phyloP scores from a whole-genome alignment of 2,888 invertebrate species.

The Erannis defoliaria region DNA sequence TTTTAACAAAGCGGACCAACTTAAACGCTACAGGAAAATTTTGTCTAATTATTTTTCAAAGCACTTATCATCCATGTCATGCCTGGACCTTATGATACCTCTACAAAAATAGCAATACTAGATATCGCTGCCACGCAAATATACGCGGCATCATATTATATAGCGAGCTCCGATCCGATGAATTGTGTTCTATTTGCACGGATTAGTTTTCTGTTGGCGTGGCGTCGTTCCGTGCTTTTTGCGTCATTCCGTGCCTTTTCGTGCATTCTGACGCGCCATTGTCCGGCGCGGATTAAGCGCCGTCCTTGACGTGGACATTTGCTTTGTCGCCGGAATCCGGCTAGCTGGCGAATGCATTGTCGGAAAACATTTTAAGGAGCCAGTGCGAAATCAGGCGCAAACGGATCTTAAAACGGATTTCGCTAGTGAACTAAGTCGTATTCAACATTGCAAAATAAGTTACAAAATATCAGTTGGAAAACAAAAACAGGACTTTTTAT shows the following conservation, averaged over 20 bases:
- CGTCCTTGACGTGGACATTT: slow-evolving; percentile 50
- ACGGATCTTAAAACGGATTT: no score
- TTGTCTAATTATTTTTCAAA: background rate
- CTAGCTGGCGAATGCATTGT: slow-evolving; percentile 50
- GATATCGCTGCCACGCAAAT: background rate
- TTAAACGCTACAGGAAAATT: no score
- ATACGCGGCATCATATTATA: background rate
- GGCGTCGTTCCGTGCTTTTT: slow-evolving; percentile 14
- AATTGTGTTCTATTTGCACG: slow-evolving; percentile 28
- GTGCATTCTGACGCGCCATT: slow-evolving; percentile 46
- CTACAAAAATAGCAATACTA: background rate
- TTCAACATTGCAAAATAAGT: no score
- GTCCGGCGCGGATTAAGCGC: slow-evolving; percentile 52
- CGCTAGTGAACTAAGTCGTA: slow-evolving; percentile 43
- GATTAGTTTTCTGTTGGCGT: slow-evolving; percentile 41
- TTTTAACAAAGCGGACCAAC: no score
- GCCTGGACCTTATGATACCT: no score
- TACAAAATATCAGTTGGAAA: no score
- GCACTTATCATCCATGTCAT: no score
- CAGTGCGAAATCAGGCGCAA: background rate
- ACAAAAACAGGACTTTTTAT: no score
- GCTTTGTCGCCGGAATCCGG: slow-evolving; percentile 53
- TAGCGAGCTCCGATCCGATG: slow-evolving; percentile 7
- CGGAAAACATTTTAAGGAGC: slow-evolving; percentile 50
- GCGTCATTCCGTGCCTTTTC: slow-evolving; percentile 27